These are phyloP conservation scores for Melanogrammus aeglefinus DNA, from an alignment of 2,797 vertebrate species.

Conservation along the genomic window DNA sequence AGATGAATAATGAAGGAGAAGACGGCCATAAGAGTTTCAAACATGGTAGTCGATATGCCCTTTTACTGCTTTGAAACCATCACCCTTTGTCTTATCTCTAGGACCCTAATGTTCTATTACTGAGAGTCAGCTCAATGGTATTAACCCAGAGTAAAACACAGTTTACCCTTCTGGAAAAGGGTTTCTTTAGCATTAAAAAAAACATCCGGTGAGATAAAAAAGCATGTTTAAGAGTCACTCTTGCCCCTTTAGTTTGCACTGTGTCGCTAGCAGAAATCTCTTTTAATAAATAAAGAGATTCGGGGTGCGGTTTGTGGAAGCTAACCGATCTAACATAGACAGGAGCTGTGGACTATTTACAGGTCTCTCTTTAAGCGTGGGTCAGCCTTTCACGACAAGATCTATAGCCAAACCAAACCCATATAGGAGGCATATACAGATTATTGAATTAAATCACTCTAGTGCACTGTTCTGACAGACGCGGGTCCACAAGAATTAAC, in stretches of 20 bases:
- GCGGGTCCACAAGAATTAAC: neutral
- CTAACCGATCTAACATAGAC: conserved; percentile 3
- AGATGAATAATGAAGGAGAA: neutral
- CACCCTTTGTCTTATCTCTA: neutral
- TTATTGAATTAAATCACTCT: neutral
- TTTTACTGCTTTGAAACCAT: neutral
- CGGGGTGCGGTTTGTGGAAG: neutral
- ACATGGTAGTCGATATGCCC: neutral
- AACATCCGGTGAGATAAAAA: neutral
- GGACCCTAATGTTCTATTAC: neutral
- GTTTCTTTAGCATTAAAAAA: neutral
- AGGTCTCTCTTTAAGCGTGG: neutral
- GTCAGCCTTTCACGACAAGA: neutral
- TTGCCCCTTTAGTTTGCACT: neutral
- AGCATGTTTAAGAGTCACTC: neutral
- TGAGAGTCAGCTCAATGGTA: neutral
- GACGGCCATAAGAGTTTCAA: neutral
- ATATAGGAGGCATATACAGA: neutral
- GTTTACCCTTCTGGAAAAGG: neutral
- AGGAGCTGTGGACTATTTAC: conserved; percentile 4
- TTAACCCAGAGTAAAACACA: neutral
- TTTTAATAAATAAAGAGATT: neutral
- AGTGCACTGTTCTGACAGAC: neutral
- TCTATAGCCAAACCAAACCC: neutral
- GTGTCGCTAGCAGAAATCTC: neutral